Evolutionary conservation across 2,113 vertebrate genomes (phyloP), one percentile per base, ranked within the genome.

Genomic region (Brachyhypopomus occidentalis): DNA sequence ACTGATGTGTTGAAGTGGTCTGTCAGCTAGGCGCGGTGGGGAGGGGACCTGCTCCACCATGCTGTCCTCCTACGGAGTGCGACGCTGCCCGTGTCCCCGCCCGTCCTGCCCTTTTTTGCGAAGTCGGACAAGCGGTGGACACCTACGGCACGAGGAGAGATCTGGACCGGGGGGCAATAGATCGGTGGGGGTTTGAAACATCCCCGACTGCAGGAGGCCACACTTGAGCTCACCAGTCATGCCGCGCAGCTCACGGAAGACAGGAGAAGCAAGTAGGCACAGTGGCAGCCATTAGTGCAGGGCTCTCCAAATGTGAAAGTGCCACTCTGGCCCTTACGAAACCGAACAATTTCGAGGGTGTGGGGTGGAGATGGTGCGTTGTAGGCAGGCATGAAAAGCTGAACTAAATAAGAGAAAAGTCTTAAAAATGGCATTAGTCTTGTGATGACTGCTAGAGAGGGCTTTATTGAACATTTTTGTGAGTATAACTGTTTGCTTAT

Each of bases 101-200:
- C n/a, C 77, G 60, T 82, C 71, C 66, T 81, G 23, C 55, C 67
- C 82, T 84, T 30, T 84, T 30, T 88, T 84, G 62, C 87, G 83
- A 87, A 88, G 84, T 84, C 80, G 81, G 83, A 84, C 79, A 78
- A 86, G 81, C 76, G 3, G 34, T 52, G 84, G 74, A 78, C 70
- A 69, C 45, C 56, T 75, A 62, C 79, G 84, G 79, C 79, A 76
- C 19, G 58, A 48, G 74, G 59, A 83, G 36, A 77, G 73, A 82
- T 73, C 80, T 79, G 77, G 78, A 73, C 62, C n/a, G 36, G 38
- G 36, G 77, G 77, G 56, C 19, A 41, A 52, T 75, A 38, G 71
- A 27, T 75, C 67, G 67, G 60, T 60, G 85, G 64, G 84, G 48
- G 27, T 25, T 38, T 66, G 63, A 73, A 60, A 59, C 72, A 59